Evolutionary conservation across 2,797 vertebrate species (phyloP).

Genomic region (Lepidocolaptes lacrymiger): DNA sequence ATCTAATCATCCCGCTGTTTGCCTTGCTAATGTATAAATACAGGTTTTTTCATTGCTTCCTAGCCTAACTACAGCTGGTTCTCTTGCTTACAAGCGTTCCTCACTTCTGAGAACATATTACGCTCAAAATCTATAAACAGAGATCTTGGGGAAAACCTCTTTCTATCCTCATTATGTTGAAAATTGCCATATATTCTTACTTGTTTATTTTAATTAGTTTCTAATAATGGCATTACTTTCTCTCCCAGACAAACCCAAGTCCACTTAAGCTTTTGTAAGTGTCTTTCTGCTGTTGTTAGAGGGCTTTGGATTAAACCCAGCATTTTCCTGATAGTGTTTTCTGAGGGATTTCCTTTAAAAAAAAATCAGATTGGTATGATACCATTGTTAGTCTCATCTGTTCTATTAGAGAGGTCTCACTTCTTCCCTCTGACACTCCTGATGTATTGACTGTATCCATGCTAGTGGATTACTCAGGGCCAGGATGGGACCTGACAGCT

Average conservation of each 20-base stretch:
- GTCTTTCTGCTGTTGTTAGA: not conserved
- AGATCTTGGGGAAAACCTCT: not conserved
- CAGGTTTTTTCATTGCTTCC: not conserved
- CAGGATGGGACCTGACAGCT: not conserved
- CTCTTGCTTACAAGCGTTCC: not conserved
- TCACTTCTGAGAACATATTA: not conserved
- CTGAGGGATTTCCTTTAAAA: not conserved
- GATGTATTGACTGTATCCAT: not conserved
- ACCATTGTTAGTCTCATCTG: not conserved
- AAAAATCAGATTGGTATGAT: not conserved
- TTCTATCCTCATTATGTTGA: not conserved
- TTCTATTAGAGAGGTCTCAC: not conserved
- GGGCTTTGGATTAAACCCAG: not conserved
- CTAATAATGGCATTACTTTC: not conserved
- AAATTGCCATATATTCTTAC: not conserved
- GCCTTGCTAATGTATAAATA: not conserved
- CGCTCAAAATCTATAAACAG: not conserved
- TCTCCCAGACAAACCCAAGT: not conserved
- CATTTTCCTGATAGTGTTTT: not conserved
- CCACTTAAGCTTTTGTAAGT: not conserved
- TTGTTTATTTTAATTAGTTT: not conserved
- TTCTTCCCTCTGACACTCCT: fast-evolving
- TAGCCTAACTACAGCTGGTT: not conserved
- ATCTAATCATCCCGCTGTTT: not conserved
- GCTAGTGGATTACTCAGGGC: not conserved